Evolutionary conservation across 2,113 vertebrate genomes (phyloP).

Genomic region (Varanus salvator): DNA sequence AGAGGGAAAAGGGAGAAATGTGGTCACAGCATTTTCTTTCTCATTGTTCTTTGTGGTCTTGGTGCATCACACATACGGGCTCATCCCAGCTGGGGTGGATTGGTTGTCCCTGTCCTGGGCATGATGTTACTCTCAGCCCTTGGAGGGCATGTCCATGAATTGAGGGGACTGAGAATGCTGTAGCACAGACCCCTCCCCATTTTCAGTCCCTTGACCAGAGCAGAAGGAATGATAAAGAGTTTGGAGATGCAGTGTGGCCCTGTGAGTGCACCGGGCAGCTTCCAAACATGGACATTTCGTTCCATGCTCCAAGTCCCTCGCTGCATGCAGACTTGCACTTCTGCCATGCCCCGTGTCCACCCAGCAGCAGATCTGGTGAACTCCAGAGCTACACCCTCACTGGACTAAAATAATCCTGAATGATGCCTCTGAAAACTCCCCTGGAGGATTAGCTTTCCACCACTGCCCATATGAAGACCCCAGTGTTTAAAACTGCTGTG

Average conservation of each 20-base stretch:
- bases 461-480: neutral
- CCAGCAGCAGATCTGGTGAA: neutral
- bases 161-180: neutral
- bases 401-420: neutral
- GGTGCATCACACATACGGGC: no score
- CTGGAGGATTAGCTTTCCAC: neutral
- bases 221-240: neutral
- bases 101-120: neutral
- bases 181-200: neutral
- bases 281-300: neutral
- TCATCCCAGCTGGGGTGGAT: neutral
- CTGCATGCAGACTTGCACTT: neutral
- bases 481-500: neutral
- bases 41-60: neutral
- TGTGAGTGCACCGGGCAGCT: neutral
- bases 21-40: no score
- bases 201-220: neutral
- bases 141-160: neutral
- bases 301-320: neutral
- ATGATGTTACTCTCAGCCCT: neutral
- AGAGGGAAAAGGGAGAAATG: no score
- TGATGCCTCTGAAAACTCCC: neutral
- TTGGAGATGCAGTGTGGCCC: neutral
- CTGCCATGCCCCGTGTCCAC: neutral
- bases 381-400: neutral